Evolutionary conservation across 2,113 vertebrate genomes (phyloP).

Genomic region (Dicaeum eximium): DNA sequence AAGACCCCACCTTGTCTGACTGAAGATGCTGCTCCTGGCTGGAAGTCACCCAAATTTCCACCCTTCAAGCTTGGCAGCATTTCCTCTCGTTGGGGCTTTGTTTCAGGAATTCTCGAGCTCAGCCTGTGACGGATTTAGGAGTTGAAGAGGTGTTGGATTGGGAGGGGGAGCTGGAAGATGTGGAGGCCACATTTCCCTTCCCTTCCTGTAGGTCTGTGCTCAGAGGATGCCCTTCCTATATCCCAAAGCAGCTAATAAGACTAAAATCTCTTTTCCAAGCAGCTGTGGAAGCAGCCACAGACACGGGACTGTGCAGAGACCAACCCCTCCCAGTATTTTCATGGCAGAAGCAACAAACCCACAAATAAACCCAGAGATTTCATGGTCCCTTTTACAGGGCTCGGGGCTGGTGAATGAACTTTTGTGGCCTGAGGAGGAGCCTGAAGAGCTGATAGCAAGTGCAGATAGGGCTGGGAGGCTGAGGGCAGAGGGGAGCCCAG

Average conservation of each 20-base stretch:
- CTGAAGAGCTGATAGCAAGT: background rate
- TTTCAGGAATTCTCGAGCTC: background rate
- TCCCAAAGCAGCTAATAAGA: background rate
- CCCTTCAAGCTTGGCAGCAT: background rate
- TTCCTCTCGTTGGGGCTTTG: background rate
- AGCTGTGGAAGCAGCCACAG: background rate
- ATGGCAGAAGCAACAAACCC: background rate
- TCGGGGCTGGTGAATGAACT: background rate
- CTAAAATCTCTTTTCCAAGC: background rate
- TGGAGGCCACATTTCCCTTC: background rate
- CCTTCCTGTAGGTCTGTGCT: background rate
- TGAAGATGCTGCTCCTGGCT: background rate
- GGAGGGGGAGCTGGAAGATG: background rate
- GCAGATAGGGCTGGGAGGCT: background rate
- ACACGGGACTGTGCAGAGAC: accelerated
- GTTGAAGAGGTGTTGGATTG: background rate
- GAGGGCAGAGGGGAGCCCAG: background rate
- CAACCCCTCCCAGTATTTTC: background rate
- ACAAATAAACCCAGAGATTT: accelerated
- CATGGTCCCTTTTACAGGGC: background rate
- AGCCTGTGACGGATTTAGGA: background rate
- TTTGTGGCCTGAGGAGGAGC: background rate
- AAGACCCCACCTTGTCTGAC: background rate
- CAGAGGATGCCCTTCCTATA: background rate
- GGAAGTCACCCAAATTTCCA: background rate